Base-by-base conservation (phyloP, 2,113 vertebrate species). In the Centropus unirufus region DNA sequence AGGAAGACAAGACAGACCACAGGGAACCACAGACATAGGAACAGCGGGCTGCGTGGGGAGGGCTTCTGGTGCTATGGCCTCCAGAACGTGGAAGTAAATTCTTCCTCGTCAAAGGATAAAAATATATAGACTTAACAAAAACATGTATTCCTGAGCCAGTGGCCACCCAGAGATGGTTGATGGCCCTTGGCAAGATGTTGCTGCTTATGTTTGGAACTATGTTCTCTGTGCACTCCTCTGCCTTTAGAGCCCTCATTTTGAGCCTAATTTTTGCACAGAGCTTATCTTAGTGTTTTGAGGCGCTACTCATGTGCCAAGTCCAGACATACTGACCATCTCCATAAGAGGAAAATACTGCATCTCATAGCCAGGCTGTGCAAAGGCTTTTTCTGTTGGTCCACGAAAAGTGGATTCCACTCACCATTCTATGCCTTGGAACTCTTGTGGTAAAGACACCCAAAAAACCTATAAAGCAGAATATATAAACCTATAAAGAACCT, bases 71-170 rank as follows among this genome's bases (percentile, higher is more conserved):
- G 59, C 51, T 95, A 64, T 70, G 89, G 77, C 74, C 80, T 42
- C 76, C 69, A 16, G 74, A 96, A 95, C 42, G 77, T 64, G 63
- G 96, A 96, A 95, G 81, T 77, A 81, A 4, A 9, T 67, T 81
- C 91, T 95, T 81, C 69, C 52, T 9, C 0, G 0, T 92, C 54
- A 95, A 83, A 92, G 83, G 67, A 93, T 95, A 95, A 73, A 61
- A 49, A 34, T 80, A 88, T 44, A 29, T 44, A 80, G 54, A 19
- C 26, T 12, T 86, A 44, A 27, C 20, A n/a, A 59, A 77, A 13
- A 73, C 30, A 8, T 5, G 0, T n/a, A 16, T 69, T 69, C 36
- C 18, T 19, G 9, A 5, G 36, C 80, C 64, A 63, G 63, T 73
- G 26, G 40, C 36, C 36, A 36, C 9, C 36, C 36, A 54, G 69